These are phyloP conservation scores for Rhinophrynus dorsalis DNA, from an alignment of 2,797 vertebrate species.

Conservation along the genomic window DNA sequence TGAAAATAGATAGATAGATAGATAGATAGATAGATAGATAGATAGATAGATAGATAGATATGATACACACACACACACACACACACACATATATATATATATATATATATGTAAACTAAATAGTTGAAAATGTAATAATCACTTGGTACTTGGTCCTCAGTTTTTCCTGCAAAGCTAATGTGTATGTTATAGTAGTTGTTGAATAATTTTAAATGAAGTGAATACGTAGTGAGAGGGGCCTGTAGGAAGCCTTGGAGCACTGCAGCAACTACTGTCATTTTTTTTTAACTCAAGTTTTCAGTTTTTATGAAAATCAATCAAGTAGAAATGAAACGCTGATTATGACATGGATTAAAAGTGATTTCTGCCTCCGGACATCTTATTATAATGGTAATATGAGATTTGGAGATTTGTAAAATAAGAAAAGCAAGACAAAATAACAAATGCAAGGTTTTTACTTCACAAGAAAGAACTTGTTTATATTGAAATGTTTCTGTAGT, in stretches of 20 bases:
- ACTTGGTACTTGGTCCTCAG: too few species aligned
- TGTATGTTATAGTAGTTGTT: too few species aligned
- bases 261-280: not conserved
- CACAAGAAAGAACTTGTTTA: not conserved
- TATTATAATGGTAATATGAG: not conserved
- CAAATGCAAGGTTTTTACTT: not conserved
- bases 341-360: conserved; percentile 14
- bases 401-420: not conserved
- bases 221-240: not conserved
- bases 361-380: not conserved
- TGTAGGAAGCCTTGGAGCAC: not conserved
- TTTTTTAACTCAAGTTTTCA: not conserved
- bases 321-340: not conserved
- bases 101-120: too few species aligned
- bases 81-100: too few species aligned
- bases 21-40: too few species aligned
- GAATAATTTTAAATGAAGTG: not conserved
- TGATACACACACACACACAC: too few species aligned
- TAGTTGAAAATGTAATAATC: too few species aligned
- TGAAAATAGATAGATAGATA: too few species aligned
- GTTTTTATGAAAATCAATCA: not conserved
- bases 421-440: not conserved
- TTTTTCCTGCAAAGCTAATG: too few species aligned
- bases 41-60: too few species aligned
- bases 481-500: not conserved